Conservation (phyloP, 2,113 vertebrate genomes). For the Thinocorus orbignyianus region DNA sequence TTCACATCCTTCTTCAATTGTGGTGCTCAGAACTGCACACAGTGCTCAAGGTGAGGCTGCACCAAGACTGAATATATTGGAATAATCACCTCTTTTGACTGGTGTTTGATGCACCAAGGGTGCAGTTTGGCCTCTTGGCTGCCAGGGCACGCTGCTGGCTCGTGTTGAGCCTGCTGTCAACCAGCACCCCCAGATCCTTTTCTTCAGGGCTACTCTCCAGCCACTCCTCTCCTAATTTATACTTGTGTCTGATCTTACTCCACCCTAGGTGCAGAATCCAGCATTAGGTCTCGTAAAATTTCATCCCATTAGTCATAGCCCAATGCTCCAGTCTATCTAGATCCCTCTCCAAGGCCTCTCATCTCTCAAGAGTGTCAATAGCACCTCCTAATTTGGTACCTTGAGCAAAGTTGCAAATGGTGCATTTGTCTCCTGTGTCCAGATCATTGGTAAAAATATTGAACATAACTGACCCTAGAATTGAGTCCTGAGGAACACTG, state of each 20-base stretch:
- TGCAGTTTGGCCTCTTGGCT: neutral
- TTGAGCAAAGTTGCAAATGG: neutral
- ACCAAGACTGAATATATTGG: accelerated
- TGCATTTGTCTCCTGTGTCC: neutral
- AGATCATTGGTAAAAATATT: neutral
- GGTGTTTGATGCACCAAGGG: neutral
- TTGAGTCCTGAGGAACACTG: neutral
- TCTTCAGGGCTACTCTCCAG: neutral
- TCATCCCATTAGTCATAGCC: neutral
- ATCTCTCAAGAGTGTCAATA: neutral
- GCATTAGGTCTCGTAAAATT: neutral
- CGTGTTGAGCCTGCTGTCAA: accelerated
- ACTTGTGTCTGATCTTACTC: neutral
- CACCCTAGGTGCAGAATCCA: neutral
- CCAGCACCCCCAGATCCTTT: neutral
- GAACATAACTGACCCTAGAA: neutral
- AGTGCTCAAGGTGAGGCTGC: neutral
- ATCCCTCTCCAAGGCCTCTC: neutral
- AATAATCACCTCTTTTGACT: too few species aligned
- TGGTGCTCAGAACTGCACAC: too few species aligned
- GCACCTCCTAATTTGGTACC: neutral
- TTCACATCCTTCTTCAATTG: neutral
- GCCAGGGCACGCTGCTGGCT: neutral
- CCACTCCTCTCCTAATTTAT: neutral
- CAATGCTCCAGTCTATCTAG: neutral